A percentile compares a stretch with the other conserved stretches of the same genome.
phyloP scores from a whole-genome alignment of 2,113 vertebrate genomes.

The Cebus imitator region DNA sequence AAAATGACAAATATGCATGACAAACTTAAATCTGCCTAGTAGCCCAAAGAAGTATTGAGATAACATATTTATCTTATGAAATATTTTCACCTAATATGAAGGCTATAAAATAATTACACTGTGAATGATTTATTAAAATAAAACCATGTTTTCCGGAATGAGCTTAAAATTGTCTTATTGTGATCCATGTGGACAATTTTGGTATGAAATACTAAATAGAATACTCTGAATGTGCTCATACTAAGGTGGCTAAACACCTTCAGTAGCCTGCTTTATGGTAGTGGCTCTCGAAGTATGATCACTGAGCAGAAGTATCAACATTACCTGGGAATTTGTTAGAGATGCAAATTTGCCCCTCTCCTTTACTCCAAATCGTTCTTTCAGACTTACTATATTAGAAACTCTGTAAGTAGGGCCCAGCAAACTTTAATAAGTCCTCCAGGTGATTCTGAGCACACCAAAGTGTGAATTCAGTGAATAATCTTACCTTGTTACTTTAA shows the following conservation, averaged over 20 bases:
- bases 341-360: not conserved
- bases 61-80: not conserved
- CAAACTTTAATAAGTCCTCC: not conserved
- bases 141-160: not conserved
- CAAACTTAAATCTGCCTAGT: not conserved
- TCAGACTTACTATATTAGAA: not conserved
- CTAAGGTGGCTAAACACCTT: not conserved
- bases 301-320: not conserved
- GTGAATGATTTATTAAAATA: not conserved
- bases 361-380: not conserved
- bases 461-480: not conserved
- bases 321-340: not conserved
- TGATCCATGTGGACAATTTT: not conserved
- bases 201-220: not conserved
- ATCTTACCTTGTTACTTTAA: not conserved
- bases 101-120: not conserved
- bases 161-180: not conserved
- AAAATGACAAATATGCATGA: not conserved
- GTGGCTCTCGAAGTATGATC: not conserved
- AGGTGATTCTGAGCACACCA: not conserved
- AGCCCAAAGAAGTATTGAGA: not conserved
- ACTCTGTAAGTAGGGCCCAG: not conserved
- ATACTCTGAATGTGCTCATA: not conserved
- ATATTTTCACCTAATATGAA: not conserved
- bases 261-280: not conserved